Evolutionary conservation across 1,140 invertebrate species (phyloP), one percentile per base, ranked within the genome.

Genomic region (Branchinecta lynchi): DNA sequence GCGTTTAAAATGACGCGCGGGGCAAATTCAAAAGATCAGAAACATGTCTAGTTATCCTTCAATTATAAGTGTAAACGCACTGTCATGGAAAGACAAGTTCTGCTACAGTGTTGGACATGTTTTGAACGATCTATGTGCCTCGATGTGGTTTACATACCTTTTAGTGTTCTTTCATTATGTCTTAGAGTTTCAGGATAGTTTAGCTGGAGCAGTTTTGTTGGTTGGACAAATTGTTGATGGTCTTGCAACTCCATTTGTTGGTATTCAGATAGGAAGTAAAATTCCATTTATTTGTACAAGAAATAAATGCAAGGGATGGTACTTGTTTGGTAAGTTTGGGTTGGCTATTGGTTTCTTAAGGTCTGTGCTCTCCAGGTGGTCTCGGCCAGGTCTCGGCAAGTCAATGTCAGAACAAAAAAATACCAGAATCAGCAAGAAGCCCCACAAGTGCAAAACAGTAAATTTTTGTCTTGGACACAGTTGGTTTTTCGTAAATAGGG

Each of bases 81-180:
- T 71, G 20, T 66, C 71, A 20, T 66, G 60, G 21, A 69, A 21
- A 45, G 51, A 60, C 8, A 68, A 68, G 15, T 32, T 71, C 10
- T 60, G 67, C 45, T 71, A 69, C 65, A 69, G 68, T 69, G 71
- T 89, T 73, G 91, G 90, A 0, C 94, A 97, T 81, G 85, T 97
- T 44, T 80, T 95, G 43, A 97, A 97, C 79, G 95, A 98, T 81
- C 83, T 97, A 7, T 95, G 92, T 81, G 91, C 93, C 45, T 91
- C 91, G 66, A 90, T 98, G 84, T 97, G 95, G 95, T 98, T 98
- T 77, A 93, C 91, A 0, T 98, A 98, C 80, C 81, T 96, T n/a
- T 81, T 98, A 73, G 86, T 97, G 20, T 98, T 87, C 79, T 89
- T 95, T 76, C 88, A 95, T 76, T 83, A 89, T 75, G 89, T 96